Conservation (phyloP, 2,797 vertebrate species). For the Hapalemur alaotrensis region DNA sequence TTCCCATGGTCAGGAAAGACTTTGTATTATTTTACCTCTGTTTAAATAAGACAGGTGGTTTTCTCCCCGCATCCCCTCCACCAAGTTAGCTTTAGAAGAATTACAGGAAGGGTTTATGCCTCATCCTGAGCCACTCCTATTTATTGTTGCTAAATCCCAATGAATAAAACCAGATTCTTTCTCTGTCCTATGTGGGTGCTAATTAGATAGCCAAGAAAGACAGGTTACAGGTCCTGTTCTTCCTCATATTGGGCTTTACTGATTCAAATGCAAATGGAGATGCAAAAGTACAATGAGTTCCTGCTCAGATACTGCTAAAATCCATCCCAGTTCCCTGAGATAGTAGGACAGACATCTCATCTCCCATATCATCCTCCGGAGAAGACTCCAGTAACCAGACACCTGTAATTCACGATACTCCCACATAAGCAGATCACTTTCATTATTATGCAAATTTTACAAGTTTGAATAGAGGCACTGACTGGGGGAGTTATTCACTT, state of each 20-base stretch:
- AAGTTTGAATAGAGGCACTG: not conserved
- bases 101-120: slow-evolving; percentile 15
- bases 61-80: not conserved
- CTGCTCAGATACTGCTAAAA: not conserved
- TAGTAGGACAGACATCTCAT: not conserved
- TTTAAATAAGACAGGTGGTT: not conserved
- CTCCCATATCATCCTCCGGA: not conserved
- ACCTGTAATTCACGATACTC: not conserved
- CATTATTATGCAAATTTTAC: not conserved
- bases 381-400: not conserved
- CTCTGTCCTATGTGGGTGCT: not conserved
- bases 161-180: slow-evolving; percentile 59
- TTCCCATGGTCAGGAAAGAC: not conserved
- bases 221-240: slow-evolving; percentile 58
- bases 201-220: slow-evolving; percentile 51
- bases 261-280: slow-evolving; percentile 6
- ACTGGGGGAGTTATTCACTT: not conserved
- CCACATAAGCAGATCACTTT: not conserved
- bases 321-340: not conserved
- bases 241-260: slow-evolving; percentile 46
- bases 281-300: slow-evolving; percentile 31
- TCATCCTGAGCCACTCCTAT: slow-evolving; percentile 53
- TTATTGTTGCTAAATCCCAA: slow-evolving; percentile 65
- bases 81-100: slow-evolving; percentile 10
- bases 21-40: slow-evolving; percentile 30